Percentiles rank a stretch among this genome's conserved stretches.
Evolutionary conservation across 2,888 invertebrate genomes (phyloP).

Genomic region (Platycheirus rosarum): DNA sequence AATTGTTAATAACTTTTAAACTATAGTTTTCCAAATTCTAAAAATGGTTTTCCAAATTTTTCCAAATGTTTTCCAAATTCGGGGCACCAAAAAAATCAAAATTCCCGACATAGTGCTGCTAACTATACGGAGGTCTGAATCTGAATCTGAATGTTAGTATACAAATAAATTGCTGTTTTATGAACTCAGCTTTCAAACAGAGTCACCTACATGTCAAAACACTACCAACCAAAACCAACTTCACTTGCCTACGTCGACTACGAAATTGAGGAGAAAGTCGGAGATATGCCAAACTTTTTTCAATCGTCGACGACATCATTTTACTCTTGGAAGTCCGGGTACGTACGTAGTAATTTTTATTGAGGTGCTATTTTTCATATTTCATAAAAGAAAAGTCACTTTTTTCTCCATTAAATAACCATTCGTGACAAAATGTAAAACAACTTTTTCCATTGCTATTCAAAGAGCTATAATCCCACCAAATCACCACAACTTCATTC

Average conservation of each 20-base stretch:
- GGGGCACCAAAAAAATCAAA: too few species aligned
- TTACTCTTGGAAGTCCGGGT: conserved; percentile 78
- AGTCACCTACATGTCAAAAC: conserved; percentile 35
- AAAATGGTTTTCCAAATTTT: too few species aligned
- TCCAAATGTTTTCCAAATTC: too few species aligned
- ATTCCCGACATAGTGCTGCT: too few species aligned
- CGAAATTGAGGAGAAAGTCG: conserved; percentile 68
- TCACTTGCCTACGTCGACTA: conserved; percentile 75
- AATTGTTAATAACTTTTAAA: too few species aligned
- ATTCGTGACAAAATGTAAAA: conserved; percentile 26
- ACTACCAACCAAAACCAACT: conserved; percentile 40
- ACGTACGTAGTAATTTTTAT: conserved; percentile 76
- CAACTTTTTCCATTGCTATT: conserved; percentile 27
- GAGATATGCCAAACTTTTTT: conserved; percentile 74
- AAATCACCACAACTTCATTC: conserved; percentile 30
- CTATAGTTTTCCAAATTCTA: too few species aligned
- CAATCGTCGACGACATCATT: conserved; percentile 75
- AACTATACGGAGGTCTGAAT: too few species aligned
- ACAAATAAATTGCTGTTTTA: too few species aligned
- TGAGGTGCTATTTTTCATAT: conserved; percentile 62
- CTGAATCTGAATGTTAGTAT: too few species aligned
- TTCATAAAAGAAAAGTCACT: conserved; percentile 45
- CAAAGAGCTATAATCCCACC: conserved; percentile 38
- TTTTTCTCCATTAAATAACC: conserved; percentile 30
- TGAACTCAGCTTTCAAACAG: background rate